Evolutionary conservation across 2,113 vertebrate genomes (phyloP).

Genomic region (Nesoenas mayeri): DNA sequence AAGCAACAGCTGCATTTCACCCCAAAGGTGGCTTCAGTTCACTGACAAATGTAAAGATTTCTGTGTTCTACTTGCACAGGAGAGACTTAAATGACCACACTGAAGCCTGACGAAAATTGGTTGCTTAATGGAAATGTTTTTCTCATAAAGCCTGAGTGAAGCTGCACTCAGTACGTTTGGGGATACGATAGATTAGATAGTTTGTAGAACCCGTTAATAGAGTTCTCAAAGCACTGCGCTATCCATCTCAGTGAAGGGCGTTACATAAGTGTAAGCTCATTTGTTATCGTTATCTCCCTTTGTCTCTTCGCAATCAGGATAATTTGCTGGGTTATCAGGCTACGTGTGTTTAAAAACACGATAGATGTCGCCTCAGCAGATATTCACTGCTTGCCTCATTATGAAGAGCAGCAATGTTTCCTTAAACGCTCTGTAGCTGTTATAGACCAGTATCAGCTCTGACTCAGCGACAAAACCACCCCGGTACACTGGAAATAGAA

Average conservation of each 20-base stretch:
- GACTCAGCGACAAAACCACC: background rate
- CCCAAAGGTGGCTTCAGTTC: background rate
- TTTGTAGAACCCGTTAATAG: slow-evolving; percentile 24
- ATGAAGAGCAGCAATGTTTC: background rate
- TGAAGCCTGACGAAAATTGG: background rate
- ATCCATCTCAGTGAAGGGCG: slow-evolving; percentile 10
- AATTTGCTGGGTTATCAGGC: slow-evolving; percentile 13
- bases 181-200: background rate
- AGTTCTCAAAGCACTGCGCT: background rate
- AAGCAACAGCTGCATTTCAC: background rate
- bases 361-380: background rate
- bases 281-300: slow-evolving; percentile 23
- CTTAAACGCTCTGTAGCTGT: background rate
- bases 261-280: background rate
- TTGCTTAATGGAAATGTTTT: slow-evolving; percentile 24
- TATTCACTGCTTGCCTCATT: background rate
- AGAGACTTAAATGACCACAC: background rate
- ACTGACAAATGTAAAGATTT: background rate
- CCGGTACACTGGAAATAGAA: background rate
- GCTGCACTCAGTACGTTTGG: background rate
- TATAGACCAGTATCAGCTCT: background rate
- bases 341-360: slow-evolving; percentile 37
- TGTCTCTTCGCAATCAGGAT: background rate
- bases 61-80: background rate
- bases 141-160: background rate